phyloP scores from a whole-genome alignment of 2,888 invertebrate genomes.

The Hybos culiciformis region DNA sequence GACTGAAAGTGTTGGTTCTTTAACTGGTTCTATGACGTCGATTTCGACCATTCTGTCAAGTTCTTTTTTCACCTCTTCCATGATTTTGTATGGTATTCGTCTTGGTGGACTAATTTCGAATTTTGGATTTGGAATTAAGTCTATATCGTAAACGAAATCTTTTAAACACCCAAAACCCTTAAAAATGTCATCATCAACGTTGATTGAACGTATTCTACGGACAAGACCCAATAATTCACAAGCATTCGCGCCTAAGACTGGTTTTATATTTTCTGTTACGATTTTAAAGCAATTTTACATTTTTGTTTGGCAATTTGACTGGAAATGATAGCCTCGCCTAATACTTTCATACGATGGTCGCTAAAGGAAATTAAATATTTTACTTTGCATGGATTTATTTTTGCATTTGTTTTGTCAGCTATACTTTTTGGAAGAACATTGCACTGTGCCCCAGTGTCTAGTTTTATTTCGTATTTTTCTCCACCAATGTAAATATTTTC shows the following conservation, averaged over 20 bases:
- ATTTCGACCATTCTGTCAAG: slow-evolving; percentile 12
- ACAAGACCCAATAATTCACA: slow-evolving; percentile 11
- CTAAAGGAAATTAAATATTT: background rate
- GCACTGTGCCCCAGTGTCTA: background rate
- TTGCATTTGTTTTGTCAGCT: background rate
- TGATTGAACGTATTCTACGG: slow-evolving; percentile 8
- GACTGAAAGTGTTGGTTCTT: slow-evolving; percentile 10
- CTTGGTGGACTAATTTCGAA: slow-evolving; percentile 13
- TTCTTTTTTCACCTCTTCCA: slow-evolving; percentile 11
- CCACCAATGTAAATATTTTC: background rate
- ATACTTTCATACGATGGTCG: background rate
- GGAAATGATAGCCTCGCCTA: background rate
- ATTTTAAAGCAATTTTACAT: background rate
- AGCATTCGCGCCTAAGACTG: slow-evolving; percentile 2
- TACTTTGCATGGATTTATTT: background rate
- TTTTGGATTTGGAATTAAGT: slow-evolving; percentile 10
- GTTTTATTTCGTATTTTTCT: background rate
- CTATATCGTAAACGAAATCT: slow-evolving; percentile 9
- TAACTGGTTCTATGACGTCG: slow-evolving; percentile 7
- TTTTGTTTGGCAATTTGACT: background rate
- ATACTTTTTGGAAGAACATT: background rate
- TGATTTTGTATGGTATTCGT: slow-evolving; percentile 11
- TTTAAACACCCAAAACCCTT: slow-evolving; percentile 12
- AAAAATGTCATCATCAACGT: slow-evolving; percentile 6
- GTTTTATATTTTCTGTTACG: background rate